Percentiles rank a stretch among this genome's conserved stretches.
phyloP scores from a whole-genome alignment of 2,888 invertebrate species.

The Ecliptopera silaceata region DNA sequence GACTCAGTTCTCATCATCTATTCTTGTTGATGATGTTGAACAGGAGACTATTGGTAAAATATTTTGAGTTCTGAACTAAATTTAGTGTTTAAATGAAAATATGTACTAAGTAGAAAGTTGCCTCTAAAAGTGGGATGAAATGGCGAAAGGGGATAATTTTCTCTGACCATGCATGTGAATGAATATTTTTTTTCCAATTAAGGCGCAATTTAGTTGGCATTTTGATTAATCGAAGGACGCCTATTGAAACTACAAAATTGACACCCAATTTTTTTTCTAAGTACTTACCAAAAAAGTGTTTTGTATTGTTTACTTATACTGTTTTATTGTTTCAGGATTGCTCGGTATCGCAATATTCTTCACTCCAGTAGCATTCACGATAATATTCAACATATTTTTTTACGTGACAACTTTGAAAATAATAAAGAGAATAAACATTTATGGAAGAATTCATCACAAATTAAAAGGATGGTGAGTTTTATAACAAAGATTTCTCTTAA shows the following conservation, averaged over 20 bases:
- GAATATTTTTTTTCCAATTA: too few species aligned
- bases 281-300: not conserved
- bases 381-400: conserved; percentile 90
- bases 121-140: too few species aligned
- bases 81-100: not conserved
- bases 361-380: conserved; percentile 91
- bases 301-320: not conserved
- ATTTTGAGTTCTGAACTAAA: not conserved
- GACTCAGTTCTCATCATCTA: conserved; percentile 68
- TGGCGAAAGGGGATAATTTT: too few species aligned
- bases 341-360: conserved; percentile 92
- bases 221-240: too few species aligned
- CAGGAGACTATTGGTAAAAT: conserved; percentile 88
- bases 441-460: conserved; percentile 93
- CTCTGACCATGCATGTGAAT: too few species aligned
- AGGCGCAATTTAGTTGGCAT: too few species aligned
- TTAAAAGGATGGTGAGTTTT: conserved; percentile 88
- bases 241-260: too few species aligned
- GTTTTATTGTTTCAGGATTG: conserved; percentile 83
- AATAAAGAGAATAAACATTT: conserved; percentile 91
- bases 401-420: conserved; percentile 90
- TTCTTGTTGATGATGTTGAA: conserved; percentile 79
- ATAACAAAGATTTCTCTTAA: too few species aligned
- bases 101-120: not conserved
- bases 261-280: too few species aligned